These are phyloP conservation scores for Aradus depressus DNA, from an alignment of 2,888 invertebrate species.

Conservation along the genomic window DNA sequence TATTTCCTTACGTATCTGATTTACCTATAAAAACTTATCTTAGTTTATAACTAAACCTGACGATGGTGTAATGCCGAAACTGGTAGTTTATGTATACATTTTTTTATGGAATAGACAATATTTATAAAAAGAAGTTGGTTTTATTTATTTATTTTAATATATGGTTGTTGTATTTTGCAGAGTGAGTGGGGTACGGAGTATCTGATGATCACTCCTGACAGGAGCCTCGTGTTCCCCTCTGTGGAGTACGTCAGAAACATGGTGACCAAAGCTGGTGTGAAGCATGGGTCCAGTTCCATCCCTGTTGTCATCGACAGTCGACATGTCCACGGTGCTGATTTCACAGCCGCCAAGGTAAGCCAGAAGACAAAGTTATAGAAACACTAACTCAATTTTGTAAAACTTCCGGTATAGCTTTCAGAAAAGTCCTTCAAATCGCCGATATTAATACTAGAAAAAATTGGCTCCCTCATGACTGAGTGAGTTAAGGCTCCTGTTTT, in stretches of 20 bases:
- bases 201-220: slow-evolving; percentile 48
- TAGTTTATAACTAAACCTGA: too few relatives aligned
- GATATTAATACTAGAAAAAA: too few relatives aligned
- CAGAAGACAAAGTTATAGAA: too few relatives aligned
- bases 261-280: slow-evolving; percentile 58
- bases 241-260: slow-evolving; percentile 53
- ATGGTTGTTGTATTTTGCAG: slow-evolving; percentile 34
- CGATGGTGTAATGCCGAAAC: too few relatives aligned
- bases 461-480: too few relatives aligned
- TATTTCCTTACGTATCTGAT: too few relatives aligned
- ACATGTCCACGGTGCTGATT: slow-evolving; percentile 53
- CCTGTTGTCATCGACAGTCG: slow-evolving; percentile 51
- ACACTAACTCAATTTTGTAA: too few relatives aligned
- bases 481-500: too few relatives aligned
- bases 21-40: too few relatives aligned
- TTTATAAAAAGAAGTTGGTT: background rate
- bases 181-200: slow-evolving; percentile 44
- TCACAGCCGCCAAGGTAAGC: slow-evolving; percentile 53
- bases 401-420: too few relatives aligned
- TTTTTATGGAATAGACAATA: background rate
- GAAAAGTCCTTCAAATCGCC: too few relatives aligned
- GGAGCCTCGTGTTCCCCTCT: slow-evolving; percentile 52
- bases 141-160: background rate
- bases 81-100: too few relatives aligned
- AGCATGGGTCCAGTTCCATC: slow-evolving; percentile 44